Conservation (phyloP, 2,888 invertebrate genomes). For the Cordilura impudica region DNA sequence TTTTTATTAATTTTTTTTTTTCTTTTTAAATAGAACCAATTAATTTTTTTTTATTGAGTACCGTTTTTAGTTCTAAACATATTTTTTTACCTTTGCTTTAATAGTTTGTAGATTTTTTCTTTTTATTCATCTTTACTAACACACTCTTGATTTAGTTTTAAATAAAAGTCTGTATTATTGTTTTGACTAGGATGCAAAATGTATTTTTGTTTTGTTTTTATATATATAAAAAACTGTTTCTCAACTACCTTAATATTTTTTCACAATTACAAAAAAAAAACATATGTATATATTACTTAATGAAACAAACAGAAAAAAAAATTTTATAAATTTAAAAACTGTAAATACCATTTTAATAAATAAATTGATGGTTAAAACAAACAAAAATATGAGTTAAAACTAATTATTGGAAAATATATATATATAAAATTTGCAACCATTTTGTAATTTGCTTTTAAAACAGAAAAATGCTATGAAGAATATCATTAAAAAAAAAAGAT, state of each 20-base stretch:
- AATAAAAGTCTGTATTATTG: conserved; percentile 53
- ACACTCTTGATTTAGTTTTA: neutral
- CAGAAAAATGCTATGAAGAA: conserved; percentile 32
- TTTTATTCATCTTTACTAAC: neutral
- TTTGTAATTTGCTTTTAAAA: conserved; percentile 19
- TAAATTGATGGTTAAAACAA: conserved; percentile 7
- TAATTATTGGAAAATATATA: neutral
- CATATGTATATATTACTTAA: conserved; percentile 31
- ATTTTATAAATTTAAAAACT: neutral
- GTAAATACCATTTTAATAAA: conserved; percentile 18
- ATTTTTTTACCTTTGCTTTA: neutral
- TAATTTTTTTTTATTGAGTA: conserved; percentile 16
- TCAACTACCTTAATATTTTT: conserved; percentile 53
- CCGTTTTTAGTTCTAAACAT: conserved; percentile 19
- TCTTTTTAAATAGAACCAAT: conserved; percentile 1
- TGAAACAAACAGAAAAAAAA: conserved; percentile 32
- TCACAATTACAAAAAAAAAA: conserved; percentile 43
- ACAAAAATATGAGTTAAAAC: neutral
- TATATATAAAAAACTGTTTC: conserved; percentile 43
- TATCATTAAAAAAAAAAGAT: conserved; percentile 26
- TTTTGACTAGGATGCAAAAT: conserved; percentile 63
- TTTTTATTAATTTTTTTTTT: neutral
- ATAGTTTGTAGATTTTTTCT: neutral
- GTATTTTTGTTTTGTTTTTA: conserved; percentile 47
- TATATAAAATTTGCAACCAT: conserved; percentile 30